phyloP scores from a whole-genome alignment of 1,140 invertebrate species.

The Drosophila varians region DNA sequence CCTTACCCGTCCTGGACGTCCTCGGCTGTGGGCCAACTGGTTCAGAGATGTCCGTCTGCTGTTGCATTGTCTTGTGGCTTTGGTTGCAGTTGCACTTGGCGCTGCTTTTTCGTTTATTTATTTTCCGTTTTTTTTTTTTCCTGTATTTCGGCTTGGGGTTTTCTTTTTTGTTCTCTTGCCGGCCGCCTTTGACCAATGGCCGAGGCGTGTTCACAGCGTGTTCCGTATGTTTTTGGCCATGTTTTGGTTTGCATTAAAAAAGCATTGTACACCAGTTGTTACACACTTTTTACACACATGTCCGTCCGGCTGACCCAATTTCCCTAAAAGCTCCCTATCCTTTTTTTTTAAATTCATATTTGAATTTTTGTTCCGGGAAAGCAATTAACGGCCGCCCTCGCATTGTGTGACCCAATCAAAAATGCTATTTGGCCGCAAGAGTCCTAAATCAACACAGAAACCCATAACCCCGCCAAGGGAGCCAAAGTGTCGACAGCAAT shows the following conservation, averaged over 20 bases:
- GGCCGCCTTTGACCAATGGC: constrained; percentile 51
- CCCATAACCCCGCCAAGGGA: constrained; percentile 21
- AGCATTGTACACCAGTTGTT: constrained; percentile 66
- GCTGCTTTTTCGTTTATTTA: constrained; percentile 46
- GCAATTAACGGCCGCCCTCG: constrained; percentile 25
- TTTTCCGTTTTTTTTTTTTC: constrained; percentile 2
- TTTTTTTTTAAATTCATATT: constrained; percentile 14
- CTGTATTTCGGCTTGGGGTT: constrained; percentile 12
- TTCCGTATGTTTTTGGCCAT: constrained; percentile 39
- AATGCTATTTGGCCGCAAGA: constrained; percentile 16
- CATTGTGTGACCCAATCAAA: constrained; percentile 32
- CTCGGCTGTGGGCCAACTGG: constrained; percentile 44
- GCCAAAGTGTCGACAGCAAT: constrained; percentile 61
- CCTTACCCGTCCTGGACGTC: not conserved
- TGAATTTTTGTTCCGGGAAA: constrained; percentile 6
- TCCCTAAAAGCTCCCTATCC: constrained; percentile 7
- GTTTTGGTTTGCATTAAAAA: constrained; percentile 52
- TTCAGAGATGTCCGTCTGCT: constrained; percentile 33
- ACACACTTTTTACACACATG: constrained; percentile 69
- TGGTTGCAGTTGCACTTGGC: constrained; percentile 65
- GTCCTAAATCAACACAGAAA: constrained; percentile 66
- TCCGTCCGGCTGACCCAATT: constrained; percentile 73
- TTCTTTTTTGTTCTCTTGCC: constrained; percentile 53
- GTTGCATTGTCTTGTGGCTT: constrained; percentile 71
- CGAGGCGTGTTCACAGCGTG: constrained; percentile 43